A percentile compares a stretch with the other conserved stretches of the same genome.
phyloP scores from a whole-genome alignment of 2,888 invertebrate species.

The Scaptomyza reducta region DNA sequence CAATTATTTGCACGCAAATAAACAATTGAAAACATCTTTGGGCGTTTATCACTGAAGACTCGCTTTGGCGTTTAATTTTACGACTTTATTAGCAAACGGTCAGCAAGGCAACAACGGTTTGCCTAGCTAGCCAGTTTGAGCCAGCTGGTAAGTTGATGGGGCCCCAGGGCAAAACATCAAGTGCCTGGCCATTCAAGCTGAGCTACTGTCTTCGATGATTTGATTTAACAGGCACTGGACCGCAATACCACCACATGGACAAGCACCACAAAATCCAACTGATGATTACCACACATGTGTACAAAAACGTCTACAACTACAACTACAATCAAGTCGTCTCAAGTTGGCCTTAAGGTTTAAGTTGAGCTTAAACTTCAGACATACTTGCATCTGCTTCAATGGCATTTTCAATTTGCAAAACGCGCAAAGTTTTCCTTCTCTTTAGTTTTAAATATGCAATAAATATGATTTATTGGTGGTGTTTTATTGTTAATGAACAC shows the following conservation, averaged over 20 bases:
- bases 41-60: slow-evolving; percentile 67
- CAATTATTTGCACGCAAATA: slow-evolving; percentile 77
- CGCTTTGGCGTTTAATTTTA: slow-evolving; percentile 76
- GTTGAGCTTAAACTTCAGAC: slow-evolving; percentile 7
- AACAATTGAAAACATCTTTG: slow-evolving; percentile 72
- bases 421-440: not conserved
- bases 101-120: slow-evolving; percentile 4
- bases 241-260: slow-evolving; percentile 3
- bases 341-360: not conserved
- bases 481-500: not conserved
- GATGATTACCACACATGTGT: slow-evolving; percentile 15
- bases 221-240: slow-evolving; percentile 37
- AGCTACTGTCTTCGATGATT: slow-evolving; percentile 66
- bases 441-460: not conserved
- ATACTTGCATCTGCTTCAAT: not conserved
- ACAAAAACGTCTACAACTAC: not conserved
- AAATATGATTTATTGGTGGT: not conserved
- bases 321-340: not conserved
- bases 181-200: slow-evolving; percentile 50
- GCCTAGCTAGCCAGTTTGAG: slow-evolving; percentile 15
- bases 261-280: slow-evolving; percentile 19
- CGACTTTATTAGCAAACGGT: slow-evolving; percentile 70
- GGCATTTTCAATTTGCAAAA: not conserved
- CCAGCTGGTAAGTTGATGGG: slow-evolving; percentile 66
- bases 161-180: slow-evolving; percentile 54